Evolutionary conservation across 2,888 invertebrate species (phyloP).

Genomic region (Ophion costatus): DNA sequence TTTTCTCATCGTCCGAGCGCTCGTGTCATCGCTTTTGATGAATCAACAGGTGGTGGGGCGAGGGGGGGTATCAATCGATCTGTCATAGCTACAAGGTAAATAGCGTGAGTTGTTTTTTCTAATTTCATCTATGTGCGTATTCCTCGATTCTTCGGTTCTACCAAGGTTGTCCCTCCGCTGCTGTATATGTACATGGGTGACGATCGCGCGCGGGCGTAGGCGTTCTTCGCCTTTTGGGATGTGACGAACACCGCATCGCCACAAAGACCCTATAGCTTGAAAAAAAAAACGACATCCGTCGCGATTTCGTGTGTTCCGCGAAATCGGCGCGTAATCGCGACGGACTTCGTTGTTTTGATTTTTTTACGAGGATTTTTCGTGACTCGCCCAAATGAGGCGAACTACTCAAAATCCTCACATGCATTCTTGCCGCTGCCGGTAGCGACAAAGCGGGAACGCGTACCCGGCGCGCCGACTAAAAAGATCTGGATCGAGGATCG

Average conservation of each 20-base stretch:
- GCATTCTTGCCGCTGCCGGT: background rate
- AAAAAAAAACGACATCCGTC: background rate
- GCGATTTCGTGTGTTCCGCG: background rate
- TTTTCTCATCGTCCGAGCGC: background rate
- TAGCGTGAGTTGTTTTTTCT: slow-evolving; percentile 10
- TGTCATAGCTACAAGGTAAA: slow-evolving; percentile 7
- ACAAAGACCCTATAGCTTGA: background rate
- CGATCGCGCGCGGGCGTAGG: slow-evolving; percentile 47
- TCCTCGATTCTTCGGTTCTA: background rate
- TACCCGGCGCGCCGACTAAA: background rate
- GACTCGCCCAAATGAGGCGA: background rate
- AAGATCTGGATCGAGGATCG: background rate
- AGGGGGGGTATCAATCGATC: background rate
- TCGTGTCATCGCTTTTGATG: slow-evolving; percentile 8
- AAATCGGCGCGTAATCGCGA: background rate
- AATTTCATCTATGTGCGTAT: background rate
- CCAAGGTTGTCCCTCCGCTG: slow-evolving; percentile 33
- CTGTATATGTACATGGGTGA: slow-evolving; percentile 33
- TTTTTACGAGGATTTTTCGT: background rate
- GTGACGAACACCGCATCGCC: background rate
- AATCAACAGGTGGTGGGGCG: background rate
- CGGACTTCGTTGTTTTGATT: too few species aligned
- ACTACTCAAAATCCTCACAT: background rate
- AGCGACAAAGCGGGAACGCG: background rate
- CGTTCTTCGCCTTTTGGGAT: slow-evolving; percentile 67